Conservation (phyloP, 2,113 vertebrate species). For the Cynopterus brachyotis region DNA sequence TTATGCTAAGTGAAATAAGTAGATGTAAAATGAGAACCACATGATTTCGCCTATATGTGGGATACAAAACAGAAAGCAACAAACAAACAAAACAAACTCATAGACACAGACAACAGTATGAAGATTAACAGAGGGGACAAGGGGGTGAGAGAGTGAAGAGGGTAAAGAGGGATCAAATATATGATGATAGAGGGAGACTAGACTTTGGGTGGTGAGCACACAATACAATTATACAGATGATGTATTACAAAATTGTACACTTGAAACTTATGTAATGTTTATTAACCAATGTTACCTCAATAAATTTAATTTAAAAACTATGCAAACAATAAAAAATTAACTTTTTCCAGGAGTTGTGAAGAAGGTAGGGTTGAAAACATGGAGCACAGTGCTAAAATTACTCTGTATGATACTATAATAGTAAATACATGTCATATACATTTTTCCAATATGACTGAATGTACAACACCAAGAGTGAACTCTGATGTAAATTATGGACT, state of each 20-base stretch:
- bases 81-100: neutral
- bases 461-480: neutral
- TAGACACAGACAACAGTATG: neutral
- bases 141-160: neutral
- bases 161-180: neutral
- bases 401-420: neutral
- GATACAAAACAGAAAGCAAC: neutral
- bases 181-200: too few species aligned
- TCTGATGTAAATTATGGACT: neutral
- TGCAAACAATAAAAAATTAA: neutral
- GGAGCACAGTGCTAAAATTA: neutral
- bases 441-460: neutral
- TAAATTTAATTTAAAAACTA: neutral
- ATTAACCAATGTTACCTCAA: neutral
- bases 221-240: neutral
- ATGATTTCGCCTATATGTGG: too few species aligned
- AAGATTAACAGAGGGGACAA: neutral
- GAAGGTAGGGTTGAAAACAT: neutral
- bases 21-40: neutral
- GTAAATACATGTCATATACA: neutral
- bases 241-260: neutral
- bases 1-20: neutral
- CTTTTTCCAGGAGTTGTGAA: neutral
- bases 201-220: neutral
- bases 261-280: neutral